Base-by-base conservation (phyloP, 2,113 vertebrate genomes). In the Odocoileus virginianus region DNA sequence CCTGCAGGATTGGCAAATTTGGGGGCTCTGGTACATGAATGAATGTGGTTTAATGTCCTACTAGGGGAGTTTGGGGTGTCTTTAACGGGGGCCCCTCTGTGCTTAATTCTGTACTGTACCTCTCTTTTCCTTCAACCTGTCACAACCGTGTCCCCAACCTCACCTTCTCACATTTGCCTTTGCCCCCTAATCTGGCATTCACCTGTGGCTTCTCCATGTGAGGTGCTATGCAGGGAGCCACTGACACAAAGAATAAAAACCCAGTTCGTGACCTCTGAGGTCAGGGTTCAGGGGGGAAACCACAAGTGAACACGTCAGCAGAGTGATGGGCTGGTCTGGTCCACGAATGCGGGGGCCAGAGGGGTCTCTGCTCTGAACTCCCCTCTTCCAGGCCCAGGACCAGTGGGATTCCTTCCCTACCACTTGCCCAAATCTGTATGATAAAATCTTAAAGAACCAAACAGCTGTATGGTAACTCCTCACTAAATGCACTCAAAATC, bases 121-220 rank as follows among this genome's bases (percentile, higher is more conserved):
- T 40, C 40, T 40, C 40, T 47, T 91, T 88, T 58, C 71, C 71
- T 94, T 81, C 86, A 7, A 21, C 82, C 33, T 50, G 17, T 33
- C 13, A 82, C 45, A 21, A 5, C 3, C 0, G 3, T 78, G 28
- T 30, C 60, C 47, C 47, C 33, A 10, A 2, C 21, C 17, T 50
- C 12, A 6, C 30, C 11, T 12, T 21, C 11, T 27, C 60, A 14
- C 7, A 7, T 27, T 21, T 92, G 79, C n/a, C 21, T 16, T 40
- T 76, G 13, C 52, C 14, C 15, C 12, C 45, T 19, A 27, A 43
- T 17, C 87, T 54, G 19, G 25, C 52, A 36, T 30, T 54, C 21
- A 47, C 17, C 21, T 2, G 16, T 67, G 21, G 16, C 43, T 50
- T 9, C 4, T 33, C 6, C 0, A 0, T 14, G 40, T 7, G 27